These are phyloP conservation scores for Heliothis peltigera DNA, from an alignment of 2,888 invertebrate species.

Conservation along the genomic window DNA sequence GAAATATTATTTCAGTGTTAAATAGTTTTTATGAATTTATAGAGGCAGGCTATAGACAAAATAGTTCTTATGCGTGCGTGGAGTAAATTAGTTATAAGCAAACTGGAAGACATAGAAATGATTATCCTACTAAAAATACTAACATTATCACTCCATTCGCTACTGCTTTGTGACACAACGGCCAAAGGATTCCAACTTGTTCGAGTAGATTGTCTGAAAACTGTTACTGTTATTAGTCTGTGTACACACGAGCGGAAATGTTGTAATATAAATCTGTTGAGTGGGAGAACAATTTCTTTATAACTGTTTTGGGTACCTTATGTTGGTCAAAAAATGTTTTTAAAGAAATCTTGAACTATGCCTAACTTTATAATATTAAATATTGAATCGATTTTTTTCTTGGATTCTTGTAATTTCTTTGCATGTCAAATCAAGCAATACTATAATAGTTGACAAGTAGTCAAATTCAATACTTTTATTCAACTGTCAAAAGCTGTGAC, in stretches of 20 bases:
- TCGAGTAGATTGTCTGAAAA: slow-evolving; percentile 38
- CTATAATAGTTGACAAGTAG: no score
- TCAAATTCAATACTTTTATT: no score
- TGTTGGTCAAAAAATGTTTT: not conserved
- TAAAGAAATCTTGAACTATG: not conserved
- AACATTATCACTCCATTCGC: slow-evolving; percentile 4
- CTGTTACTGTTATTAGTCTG: slow-evolving; percentile 31
- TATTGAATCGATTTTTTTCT: no score
- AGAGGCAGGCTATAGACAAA: no score
- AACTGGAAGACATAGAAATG: not conserved
- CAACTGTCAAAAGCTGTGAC: no score
- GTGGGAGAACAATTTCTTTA: not conserved
- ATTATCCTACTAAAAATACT: not conserved
- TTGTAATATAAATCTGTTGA: slow-evolving; percentile 15
- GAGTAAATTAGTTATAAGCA: no score
- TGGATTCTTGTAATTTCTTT: no score
- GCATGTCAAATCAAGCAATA: no score
- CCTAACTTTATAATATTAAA: no score
- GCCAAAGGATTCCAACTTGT: not conserved
- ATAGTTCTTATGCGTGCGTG: no score
- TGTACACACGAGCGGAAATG: not conserved
- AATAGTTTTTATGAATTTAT: no score
- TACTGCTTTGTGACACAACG: slow-evolving; percentile 10
- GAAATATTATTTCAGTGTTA: no score
- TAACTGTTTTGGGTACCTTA: not conserved